Evolutionary conservation across 35 echinoderm and acorn worm species (phyloP).

Genomic region (Ophiothrix spiculata): DNA sequence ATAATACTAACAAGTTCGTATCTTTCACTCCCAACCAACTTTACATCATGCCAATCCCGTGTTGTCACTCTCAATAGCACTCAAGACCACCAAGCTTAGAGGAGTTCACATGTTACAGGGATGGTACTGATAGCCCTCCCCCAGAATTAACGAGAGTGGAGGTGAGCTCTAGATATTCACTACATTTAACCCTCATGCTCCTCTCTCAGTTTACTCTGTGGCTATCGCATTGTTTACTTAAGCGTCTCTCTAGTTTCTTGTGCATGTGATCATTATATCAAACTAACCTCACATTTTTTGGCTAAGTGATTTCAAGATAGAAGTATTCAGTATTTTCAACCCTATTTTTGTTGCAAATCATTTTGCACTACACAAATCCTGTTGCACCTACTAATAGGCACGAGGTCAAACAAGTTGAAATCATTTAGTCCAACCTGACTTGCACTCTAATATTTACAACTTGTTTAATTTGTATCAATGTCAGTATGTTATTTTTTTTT

Average conservation of each 20-base stretch:
- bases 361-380: no score
- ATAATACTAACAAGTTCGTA: background rate
- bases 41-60: background rate
- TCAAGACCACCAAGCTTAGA: constrained; percentile 7
- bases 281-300: background rate
- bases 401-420: no score
- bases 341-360: no score
- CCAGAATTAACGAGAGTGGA: background rate
- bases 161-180: background rate
- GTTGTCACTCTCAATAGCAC: background rate
- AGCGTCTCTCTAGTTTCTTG: background rate
- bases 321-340: no score
- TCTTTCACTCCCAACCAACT: background rate
- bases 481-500: no score
- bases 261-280: background rate
- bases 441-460: no score
- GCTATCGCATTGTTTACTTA: no score
- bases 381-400: no score
- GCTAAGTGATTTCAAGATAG: constrained; percentile 3
- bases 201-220: background rate
- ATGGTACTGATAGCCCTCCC: background rate
- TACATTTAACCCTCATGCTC: background rate
- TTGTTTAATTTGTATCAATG: no score
- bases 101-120: background rate
- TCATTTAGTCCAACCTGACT: no score